Percentiles rank a stretch among this genome's conserved stretches.
Conservation (phyloP, 2,888 invertebrate species). For the Platycheirus albimanus region DNA sequence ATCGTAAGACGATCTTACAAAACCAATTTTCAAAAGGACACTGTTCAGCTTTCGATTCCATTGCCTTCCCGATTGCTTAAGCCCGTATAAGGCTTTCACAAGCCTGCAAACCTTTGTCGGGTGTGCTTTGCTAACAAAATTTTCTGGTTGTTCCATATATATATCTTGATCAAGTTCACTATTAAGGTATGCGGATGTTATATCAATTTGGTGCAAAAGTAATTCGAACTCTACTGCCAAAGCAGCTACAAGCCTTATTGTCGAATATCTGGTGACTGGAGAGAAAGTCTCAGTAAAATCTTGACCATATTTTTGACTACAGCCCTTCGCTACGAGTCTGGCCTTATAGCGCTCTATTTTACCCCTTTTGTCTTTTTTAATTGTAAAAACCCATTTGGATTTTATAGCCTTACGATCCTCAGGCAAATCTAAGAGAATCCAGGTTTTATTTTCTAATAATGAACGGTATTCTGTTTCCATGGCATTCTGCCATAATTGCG, state of each 20-base stretch:
- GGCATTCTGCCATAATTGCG: slow-evolving; percentile 21
- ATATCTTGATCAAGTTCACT: slow-evolving; percentile 3
- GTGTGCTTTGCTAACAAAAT: slow-evolving; percentile 4
- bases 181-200: neutral
- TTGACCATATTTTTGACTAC: slow-evolving; percentile 58
- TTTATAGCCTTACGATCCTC: slow-evolving; percentile 49
- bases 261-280: slow-evolving; percentile 23
- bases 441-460: slow-evolving; percentile 33
- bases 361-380: slow-evolving; percentile 74
- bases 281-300: slow-evolving; percentile 32
- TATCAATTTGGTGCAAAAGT: neutral
- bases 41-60: slow-evolving; percentile 28
- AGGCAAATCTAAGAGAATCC: slow-evolving; percentile 17
- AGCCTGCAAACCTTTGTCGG: slow-evolving; percentile 58
- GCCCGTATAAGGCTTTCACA: slow-evolving; percentile 17
- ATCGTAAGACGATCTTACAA: neutral
- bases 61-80: slow-evolving; percentile 25
- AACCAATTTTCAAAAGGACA: slow-evolving; percentile 14
- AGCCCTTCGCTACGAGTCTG: slow-evolving; percentile 65
- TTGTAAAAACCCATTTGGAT: slow-evolving; percentile 75
- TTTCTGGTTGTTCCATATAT: slow-evolving; percentile 3
- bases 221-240: neutral
- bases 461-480: slow-evolving; percentile 34
- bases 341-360: slow-evolving; percentile 66
- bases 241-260: slow-evolving; percentile 2